Evolutionary conservation across 1,140 invertebrate genomes (phyloP).

Genomic region (Ridgeia piscesae): DNA sequence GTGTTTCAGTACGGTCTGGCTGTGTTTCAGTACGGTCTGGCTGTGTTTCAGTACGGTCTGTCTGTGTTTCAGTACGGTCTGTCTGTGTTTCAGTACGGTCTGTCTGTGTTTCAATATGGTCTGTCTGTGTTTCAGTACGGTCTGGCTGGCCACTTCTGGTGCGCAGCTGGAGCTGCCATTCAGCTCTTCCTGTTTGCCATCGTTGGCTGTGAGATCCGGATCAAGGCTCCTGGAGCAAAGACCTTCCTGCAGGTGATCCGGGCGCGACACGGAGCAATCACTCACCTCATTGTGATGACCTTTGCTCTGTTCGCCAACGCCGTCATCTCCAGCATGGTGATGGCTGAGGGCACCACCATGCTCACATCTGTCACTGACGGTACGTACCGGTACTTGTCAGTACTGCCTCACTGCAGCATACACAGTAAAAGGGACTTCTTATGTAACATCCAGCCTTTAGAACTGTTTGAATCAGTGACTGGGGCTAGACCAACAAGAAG

Average conservation of each 20-base stretch:
- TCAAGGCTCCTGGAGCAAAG: constrained; percentile 29
- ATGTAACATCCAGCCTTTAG: too few species aligned
- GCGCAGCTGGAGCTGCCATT: constrained; percentile 6
- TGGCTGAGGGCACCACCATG: constrained; percentile 19
- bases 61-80: too few species aligned
- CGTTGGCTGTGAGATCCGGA: constrained; percentile 20
- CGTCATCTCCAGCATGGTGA: constrained; percentile 14
- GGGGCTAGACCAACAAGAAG: too few species aligned
- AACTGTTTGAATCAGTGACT: too few species aligned
- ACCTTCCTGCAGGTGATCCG: constrained; percentile 29
- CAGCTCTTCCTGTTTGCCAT: constrained; percentile 24
- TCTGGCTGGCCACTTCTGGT: constrained; percentile 27
- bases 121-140: constrained; percentile 8
- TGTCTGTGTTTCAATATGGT: background rate
- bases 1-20: too few species aligned
- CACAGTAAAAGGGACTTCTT: too few species aligned
- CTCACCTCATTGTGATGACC: constrained; percentile 22
- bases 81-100: too few species aligned
- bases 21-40: too few species aligned
- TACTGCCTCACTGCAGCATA: too few species aligned
- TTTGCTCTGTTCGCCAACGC: constrained; percentile 23
- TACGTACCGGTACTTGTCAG: background rate
- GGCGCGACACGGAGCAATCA: constrained; percentile 8
- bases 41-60: too few species aligned
- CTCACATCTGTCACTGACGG: constrained; percentile 5